These are phyloP conservation scores for Benitochromis conjunctus DNA, from an alignment of 2,113 vertebrate genomes.

Conservation along the genomic window DNA sequence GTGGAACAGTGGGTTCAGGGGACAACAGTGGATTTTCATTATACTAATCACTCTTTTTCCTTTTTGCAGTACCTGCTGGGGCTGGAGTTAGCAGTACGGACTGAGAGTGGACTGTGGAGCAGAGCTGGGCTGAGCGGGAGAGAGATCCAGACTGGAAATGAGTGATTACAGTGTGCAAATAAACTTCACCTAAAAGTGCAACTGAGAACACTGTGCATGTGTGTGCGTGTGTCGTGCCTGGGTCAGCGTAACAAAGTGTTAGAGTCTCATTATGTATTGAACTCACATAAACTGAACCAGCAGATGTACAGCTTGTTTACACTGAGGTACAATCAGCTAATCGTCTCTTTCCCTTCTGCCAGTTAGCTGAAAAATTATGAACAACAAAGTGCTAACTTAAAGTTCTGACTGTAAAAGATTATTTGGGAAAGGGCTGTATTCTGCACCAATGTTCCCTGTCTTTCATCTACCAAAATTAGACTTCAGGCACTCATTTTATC, in stretches of 20 bases:
- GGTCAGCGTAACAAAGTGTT: neutral
- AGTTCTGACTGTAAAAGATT: neutral
- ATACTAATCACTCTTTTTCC: neutral
- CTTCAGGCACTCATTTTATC: constrained; percentile 38
- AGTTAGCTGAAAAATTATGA: neutral
- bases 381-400: neutral
- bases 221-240: neutral
- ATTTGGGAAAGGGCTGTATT: constrained; percentile 4
- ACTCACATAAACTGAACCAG: neutral
- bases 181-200: neutral
- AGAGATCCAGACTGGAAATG: neutral
- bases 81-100: neutral
- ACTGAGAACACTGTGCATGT: neutral
- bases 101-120: neutral
- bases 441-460: constrained; percentile 14
- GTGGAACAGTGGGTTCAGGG: neutral
- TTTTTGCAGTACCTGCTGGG: neutral
- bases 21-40: neutral
- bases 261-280: neutral
- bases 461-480: constrained; percentile 52
- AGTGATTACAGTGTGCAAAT: neutral
- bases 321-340: neutral
- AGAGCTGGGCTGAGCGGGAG: neutral
- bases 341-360: neutral
- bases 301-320: neutral